These are phyloP conservation scores for Drosophila rufa DNA, from an alignment of 1,140 invertebrate species.

Conservation along the genomic window DNA sequence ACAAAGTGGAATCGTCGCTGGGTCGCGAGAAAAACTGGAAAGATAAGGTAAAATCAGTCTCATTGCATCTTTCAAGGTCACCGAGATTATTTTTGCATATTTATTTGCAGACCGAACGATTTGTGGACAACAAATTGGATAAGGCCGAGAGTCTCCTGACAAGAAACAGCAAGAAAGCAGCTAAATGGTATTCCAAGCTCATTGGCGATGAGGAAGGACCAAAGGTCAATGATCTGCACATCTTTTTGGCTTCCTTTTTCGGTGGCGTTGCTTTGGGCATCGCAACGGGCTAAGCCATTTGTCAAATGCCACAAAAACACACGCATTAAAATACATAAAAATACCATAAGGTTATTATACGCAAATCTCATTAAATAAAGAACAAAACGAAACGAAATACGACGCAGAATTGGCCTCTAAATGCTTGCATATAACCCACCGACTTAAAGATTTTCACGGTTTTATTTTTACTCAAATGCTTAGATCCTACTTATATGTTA, in stretches of 20 bases:
- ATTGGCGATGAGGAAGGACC: constrained; percentile 88
- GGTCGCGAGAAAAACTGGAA: constrained; percentile 90
- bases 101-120: constrained; percentile 89
- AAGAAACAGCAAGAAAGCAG: constrained; percentile 88
- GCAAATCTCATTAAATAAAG: constrained; percentile 44
- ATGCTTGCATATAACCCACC: neutral
- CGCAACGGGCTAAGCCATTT: constrained; percentile 68
- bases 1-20: constrained; percentile 92
- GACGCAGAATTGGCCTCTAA: neutral
- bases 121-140: constrained; percentile 91
- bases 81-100: too few species aligned
- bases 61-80: neutral
- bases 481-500: constrained; percentile 41
- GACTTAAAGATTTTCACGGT: constrained; percentile 1
- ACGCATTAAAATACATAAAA: constrained; percentile 27
- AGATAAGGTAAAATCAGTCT: constrained; percentile 89
- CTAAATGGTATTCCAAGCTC: constrained; percentile 90
- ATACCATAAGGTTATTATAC: constrained; percentile 47
- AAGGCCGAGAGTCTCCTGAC: constrained; percentile 90
- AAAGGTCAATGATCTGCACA: constrained; percentile 90
- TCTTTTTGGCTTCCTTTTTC: constrained; percentile 90
- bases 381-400: neutral
- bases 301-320: constrained; percentile 12
- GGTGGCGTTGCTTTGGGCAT: constrained; percentile 90
- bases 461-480: constrained; percentile 21